Percentiles rank a stretch among this genome's conserved stretches.
Conservation (phyloP, 1,140 invertebrate genomes). For the Bombus ignitus region DNA sequence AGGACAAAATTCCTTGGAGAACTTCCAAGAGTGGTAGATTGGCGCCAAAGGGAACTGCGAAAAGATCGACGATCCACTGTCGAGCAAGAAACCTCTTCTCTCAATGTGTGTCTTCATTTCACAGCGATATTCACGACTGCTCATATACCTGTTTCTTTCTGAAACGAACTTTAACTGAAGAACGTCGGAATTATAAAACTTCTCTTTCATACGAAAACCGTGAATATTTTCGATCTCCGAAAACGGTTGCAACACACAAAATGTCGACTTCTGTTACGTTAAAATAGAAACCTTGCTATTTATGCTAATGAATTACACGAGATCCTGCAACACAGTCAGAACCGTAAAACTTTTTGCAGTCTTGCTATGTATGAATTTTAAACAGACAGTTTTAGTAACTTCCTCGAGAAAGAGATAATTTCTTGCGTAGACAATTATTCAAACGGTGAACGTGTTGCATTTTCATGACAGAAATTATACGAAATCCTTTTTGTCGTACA, state of each 20-base stretch:
- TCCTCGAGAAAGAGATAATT: background rate
- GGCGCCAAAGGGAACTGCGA: conserved; percentile 1
- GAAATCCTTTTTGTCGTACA: background rate
- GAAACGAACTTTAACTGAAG: conserved; percentile 3
- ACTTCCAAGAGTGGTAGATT: conserved; percentile 25
- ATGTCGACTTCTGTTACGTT: background rate
- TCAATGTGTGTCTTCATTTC: background rate
- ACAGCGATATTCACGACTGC: background rate
- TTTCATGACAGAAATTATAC: background rate
- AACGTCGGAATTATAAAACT: background rate
- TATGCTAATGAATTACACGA: background rate
- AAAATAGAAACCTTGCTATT: background rate
- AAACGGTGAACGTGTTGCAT: background rate
- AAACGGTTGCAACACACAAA: background rate
- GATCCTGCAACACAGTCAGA: background rate
- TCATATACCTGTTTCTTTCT: background rate
- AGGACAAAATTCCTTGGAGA: conserved; percentile 38
- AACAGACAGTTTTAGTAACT: background rate
- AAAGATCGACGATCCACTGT: background rate
- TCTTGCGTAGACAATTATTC: background rate
- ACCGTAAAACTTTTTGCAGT: background rate
- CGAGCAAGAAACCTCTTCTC: background rate
- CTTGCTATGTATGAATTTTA: background rate
- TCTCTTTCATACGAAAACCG: background rate
- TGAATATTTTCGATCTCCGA: background rate